Evolutionary conservation across 1,140 invertebrate genomes (phyloP).

Genomic region (Ceratoteleas bidentatus): DNA sequence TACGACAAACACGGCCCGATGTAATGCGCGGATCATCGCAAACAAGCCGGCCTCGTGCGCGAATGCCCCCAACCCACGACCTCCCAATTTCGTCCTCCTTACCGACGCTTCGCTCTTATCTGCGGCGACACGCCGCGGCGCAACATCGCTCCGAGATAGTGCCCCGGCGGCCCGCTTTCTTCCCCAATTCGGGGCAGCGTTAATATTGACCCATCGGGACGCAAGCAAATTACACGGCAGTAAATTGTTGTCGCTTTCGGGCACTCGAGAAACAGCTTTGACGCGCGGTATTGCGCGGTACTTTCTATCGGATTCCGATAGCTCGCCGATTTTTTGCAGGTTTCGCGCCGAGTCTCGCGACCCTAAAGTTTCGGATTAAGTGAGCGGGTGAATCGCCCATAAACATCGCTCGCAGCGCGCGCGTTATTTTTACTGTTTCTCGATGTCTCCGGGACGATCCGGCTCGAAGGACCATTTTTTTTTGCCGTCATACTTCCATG

Average conservation of each 20-base stretch:
- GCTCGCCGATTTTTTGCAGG: not conserved
- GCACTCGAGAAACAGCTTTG: not conserved
- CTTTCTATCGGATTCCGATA: slow-evolving; percentile 1
- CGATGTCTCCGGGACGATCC: not conserved
- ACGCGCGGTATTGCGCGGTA: not conserved
- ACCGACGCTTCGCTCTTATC: slow-evolving; percentile 38
- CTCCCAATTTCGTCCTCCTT: slow-evolving; percentile 11
- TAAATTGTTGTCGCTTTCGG: not conserved
- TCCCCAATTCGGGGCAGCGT: not conserved
- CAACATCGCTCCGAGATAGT: slow-evolving; percentile 4
- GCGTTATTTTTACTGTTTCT: not conserved
- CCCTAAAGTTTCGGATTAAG: too few species aligned
- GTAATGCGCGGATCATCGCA: slow-evolving; percentile 67
- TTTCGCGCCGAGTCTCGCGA: too few species aligned
- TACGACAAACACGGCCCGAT: slow-evolving; percentile 71
- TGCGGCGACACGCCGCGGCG: slow-evolving; percentile 9
- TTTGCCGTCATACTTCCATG: too few species aligned
- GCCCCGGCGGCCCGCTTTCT: not conserved
- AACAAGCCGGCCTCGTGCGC: slow-evolving; percentile 61
- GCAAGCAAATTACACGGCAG: not conserved
- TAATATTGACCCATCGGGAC: slow-evolving; percentile 2
- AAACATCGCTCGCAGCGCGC: too few species aligned
- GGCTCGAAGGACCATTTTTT: not conserved
- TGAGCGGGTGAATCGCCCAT: too few species aligned
- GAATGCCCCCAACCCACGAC: not conserved